Evolutionary conservation across 2,113 vertebrate genomes (phyloP), one percentile per base, ranked within the genome.

Genomic region (Lamprologus sp.): DNA sequence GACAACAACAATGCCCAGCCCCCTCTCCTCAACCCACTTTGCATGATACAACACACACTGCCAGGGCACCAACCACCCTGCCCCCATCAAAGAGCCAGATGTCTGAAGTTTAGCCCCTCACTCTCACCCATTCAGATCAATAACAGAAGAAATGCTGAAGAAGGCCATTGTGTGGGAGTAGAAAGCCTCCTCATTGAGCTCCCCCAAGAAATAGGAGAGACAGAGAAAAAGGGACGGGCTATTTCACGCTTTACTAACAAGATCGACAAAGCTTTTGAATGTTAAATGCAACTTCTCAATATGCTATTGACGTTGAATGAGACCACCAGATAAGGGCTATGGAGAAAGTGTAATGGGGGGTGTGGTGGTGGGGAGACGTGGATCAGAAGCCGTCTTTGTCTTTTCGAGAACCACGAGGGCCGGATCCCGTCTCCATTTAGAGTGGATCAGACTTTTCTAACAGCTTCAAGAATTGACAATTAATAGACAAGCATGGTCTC

Each of bases 171-270:
- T 96, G 89, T 86, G 77, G 80, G 84, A 92, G 92, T 94, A 96
- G 94, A 95, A 95, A 93, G 90, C 88, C 93, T 90, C 90, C 89
- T 93, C 89, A 90, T 92, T 92, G 91, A 94, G 92, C 65, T 35
- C 80, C 84, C 84, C 77, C 63, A 51, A 86, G 33, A 84, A 86
- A 84, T 37, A 23, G 60, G 84, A 82, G 79, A 54, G 54, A 81
- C 75, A 63, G 31, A 84, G 87, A 88, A 90, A 94, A 90, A 90
- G 85, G 93, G 92, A 86, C 85, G 81, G 93, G 88, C 93, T 90
- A 96, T 96, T 96, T 96, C 95, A 96, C 95, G 95, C 95, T 96
- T 95, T 96, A 83, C 95, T 96, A 96, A 95, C 95, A 93, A 95
- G 95, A 94, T 94, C 91, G 91, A 54, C 88, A 90, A 89, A 92